Base-by-base conservation (phyloP, 2,797 vertebrate species). In the Sparidentex hasta region DNA sequence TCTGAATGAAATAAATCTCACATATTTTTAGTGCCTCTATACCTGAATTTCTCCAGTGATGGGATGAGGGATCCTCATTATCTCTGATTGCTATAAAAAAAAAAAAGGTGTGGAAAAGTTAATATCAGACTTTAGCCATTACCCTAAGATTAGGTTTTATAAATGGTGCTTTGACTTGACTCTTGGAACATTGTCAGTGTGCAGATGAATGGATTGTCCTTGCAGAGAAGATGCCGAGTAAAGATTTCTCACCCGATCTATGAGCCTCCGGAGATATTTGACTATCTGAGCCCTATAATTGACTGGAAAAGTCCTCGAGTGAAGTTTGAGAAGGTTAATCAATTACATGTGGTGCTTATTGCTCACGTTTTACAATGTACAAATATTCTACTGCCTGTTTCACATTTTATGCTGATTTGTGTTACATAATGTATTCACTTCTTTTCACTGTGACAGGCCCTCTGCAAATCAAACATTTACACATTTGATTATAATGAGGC, bases 21-120 rank as follows among this genome's bases (percentile, higher is more conserved):
- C 8, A 14, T 17, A 25, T 8, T 47, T 68, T 47, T 11, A 16
- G 1, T 23, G 23, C 41, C 74, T 64, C 65, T 74, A 33, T 96
- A 99, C 98, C 97, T 99, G 98, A 91, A 99, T 98, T 95, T 99
- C 98, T 90, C 98, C 98, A 51, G 96, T 98, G 92, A 99, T 96
- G 57, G 96, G 96, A 93, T 98, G 97, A 50, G 96, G 94, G 59
- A 91, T 82, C 87, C 95, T 98, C 3, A 93, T 82, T 27, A 87
- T 76, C 85, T 99, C 98, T 0, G 95, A 67, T 48, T 96, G 86
- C 98, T 99, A 84, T 87, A 94, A 87, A 90, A 83, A 13, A 94
- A 87, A 90, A 83, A 13, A 27, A 33, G 33, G 3, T 65, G 12
- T 61, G 6, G 12, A 44, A 44, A 80, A 59, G 18, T 51, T 67